Base-by-base conservation (phyloP, 2,113 vertebrate genomes). In the Centropristis striata region DNA sequence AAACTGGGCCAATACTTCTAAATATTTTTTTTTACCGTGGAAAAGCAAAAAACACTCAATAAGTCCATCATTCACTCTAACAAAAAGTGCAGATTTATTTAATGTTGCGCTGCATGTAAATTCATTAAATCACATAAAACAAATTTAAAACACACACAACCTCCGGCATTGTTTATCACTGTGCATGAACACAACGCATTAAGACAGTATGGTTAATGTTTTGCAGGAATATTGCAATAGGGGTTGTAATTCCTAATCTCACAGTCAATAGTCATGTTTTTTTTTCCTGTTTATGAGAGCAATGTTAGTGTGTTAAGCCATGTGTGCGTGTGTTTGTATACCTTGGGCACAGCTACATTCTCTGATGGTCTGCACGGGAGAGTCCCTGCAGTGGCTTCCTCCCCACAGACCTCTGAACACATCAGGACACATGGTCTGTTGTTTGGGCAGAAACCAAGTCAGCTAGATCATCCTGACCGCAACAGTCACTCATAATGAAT, bases 371-470 rank as follows among this genome's bases (percentile, higher is more conserved):
- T 99, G 98, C 51, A 99, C 94, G 1, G 96, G 97, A 86, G 97
- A 99, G 92, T 99, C 98, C 88, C 98, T 95, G 75, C 98, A 99
- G 69, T 90, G 92, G 73, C 94, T 96, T 91, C 98, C 98, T 88
- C 98, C 98, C 98, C 98, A 99, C 0, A 86, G 95, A 20, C 98
- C 98, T 82, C 92, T 93, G 93, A 97, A 99, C 84, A 99, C 96
- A 86, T 99, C 98, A 13, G 98, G 98, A 90, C 97, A 96, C 97
- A 99, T 98, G 44, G 97, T 97, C 98, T 99, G 93, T 80, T 86
- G 91, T 68, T 65, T 81, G 88, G 32, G 84, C 55, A 88, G 36
- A 86, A 64, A 78, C 84, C 8, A n/a, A 64, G 66, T 85, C 58
- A 77, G 49, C 37, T 75, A 49, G 32, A 49, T 64, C 58, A 51